Percentiles rank a stretch among this genome's conserved stretches.
Conservation (phyloP, 2,888 invertebrate genomes). For the Machimus atricapillus region DNA sequence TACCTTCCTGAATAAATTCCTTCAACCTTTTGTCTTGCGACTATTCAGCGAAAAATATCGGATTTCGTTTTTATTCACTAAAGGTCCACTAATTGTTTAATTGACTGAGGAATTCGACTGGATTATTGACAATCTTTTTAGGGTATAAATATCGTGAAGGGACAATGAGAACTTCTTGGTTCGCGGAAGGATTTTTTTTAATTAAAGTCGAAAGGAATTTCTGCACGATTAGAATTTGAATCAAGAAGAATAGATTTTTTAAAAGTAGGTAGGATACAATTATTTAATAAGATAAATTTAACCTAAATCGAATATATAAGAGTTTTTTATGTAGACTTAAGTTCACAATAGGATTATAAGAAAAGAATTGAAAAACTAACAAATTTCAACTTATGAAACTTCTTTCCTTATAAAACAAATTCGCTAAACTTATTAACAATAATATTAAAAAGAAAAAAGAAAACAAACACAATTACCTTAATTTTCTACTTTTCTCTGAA, state of each 20-base stretch:
- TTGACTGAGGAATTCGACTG: conserved; percentile 38
- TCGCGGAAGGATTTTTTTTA: background rate
- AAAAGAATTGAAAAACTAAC: too few relatives aligned
- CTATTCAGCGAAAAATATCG: conserved; percentile 30
- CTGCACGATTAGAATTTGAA: background rate
- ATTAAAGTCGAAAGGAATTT: background rate
- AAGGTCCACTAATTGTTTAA: conserved; percentile 43
- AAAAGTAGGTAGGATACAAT: background rate
- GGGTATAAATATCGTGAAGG: background rate
- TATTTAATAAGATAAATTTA: too few relatives aligned
- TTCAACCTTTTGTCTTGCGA: conserved; percentile 20
- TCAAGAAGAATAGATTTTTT: background rate
- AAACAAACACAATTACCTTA: too few relatives aligned
- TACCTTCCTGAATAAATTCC: background rate
- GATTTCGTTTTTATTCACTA: conserved; percentile 29
- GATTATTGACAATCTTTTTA: conserved; percentile 6
- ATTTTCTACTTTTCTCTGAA: too few relatives aligned
- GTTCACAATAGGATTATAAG: too few relatives aligned
- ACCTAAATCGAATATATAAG: too few relatives aligned
- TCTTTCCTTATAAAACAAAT: too few relatives aligned
- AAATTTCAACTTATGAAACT: too few relatives aligned
- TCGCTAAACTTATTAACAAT: too few relatives aligned
- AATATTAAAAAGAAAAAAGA: too few relatives aligned
- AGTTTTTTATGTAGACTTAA: too few relatives aligned
- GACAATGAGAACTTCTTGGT: background rate